Evolutionary conservation across 2,797 vertebrate species (phyloP).

Genomic region (Glyptemys insculpta): DNA sequence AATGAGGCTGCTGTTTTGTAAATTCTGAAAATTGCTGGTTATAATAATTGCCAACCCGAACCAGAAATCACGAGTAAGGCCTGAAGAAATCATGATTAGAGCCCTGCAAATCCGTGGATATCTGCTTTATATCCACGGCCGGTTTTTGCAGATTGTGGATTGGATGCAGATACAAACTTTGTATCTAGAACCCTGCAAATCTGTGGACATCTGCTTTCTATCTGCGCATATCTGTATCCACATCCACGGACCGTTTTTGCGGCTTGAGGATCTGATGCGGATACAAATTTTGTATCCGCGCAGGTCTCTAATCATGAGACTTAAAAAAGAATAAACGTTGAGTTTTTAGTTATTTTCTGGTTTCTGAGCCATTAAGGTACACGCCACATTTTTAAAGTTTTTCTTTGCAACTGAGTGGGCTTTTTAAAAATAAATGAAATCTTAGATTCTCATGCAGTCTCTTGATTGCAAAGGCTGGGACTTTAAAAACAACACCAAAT

Average conservation of each 20-base stretch:
- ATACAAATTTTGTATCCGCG: too few relatives aligned
- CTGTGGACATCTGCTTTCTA: too few relatives aligned
- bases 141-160: too few relatives aligned
- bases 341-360: neutral
- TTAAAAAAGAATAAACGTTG: neutral
- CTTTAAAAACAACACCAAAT: neutral
- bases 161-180: too few relatives aligned
- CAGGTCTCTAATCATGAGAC: too few relatives aligned
- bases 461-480: neutral
- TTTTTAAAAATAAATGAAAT: neutral
- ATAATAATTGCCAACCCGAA: rapidly evolving
- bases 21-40: neutral
- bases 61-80: neutral
- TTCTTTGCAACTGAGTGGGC: neutral
- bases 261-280: too few relatives aligned
- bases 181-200: too few relatives aligned
- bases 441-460: neutral
- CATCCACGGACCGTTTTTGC: too few relatives aligned
- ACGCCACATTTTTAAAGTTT: neutral
- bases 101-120: too few relatives aligned
- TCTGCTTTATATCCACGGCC: too few relatives aligned
- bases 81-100: neutral
- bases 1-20: neutral
- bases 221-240: too few relatives aligned
- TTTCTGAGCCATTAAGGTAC: neutral